Evolutionary conservation across 2,113 vertebrate genomes (phyloP), one percentile per base, ranked within the genome.

Genomic region (Anoura caudifer): DNA sequence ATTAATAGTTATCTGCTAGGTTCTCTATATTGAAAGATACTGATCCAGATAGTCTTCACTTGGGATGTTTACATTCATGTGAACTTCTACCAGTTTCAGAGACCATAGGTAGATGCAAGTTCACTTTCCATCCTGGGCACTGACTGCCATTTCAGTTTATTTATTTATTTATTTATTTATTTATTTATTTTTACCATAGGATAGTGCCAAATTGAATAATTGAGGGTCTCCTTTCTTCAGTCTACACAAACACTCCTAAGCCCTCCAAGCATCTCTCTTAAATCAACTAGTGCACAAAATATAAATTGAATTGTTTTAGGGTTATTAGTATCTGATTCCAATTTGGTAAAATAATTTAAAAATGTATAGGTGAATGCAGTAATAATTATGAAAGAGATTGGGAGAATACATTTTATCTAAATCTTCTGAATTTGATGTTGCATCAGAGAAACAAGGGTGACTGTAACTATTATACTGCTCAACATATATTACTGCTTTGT

Each of bases 191-290:
- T 97, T 9, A 96, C 52, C 76, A 41, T 87, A 89, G 56, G 56
- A 87, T 73, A 96, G 84, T 90, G 56, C 2, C 14, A 83, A 81
- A 75, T 8, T 31, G n/a, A 91, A 84, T 61, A 28, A 65, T 11
- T 20, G 59, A 96, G 59, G 65, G 36, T 96, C 80, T 52, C 36
- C 47, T 96, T 96, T 96, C 50, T 96, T 94, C 85, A 61, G 52
- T 4, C 94, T 96, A 97, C 97, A 93, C 94, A 96, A 96, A 90
- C 82, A 72, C 94, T 96, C 97, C 92, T 91, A 82, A n/a, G 16
- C 13, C 22, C 69, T 56, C 4, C 65, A 24, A 24, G 67, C 28
- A 69, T 52, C 7, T 43, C 33, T 81, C 96, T 94, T 33, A 63
- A 82, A 79, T 70, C 65, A 67, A n/a, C 50, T 67, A 22, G 6